Evolutionary conservation across 1,140 invertebrate genomes (phyloP), one percentile per base, ranked within the genome.

Genomic region (Drosophila elegans): DNA sequence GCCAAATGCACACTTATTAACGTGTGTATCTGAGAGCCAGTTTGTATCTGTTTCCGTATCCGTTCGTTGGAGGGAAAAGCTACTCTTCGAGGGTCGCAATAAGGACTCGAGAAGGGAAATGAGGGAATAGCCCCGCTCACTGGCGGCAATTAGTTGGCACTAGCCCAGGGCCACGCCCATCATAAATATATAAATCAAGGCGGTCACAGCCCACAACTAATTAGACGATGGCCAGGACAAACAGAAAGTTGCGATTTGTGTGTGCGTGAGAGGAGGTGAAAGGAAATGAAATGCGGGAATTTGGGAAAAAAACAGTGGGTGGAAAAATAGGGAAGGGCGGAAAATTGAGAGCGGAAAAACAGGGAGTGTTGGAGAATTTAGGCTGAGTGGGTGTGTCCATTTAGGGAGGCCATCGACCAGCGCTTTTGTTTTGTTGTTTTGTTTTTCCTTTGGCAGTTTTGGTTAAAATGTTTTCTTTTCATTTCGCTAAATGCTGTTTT

Each of bases 171-270:
- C 67, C 78, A 81, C 78, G 59, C 78, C 78, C 67, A 61, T 36
- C 59, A 63, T 55, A 80, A 64, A 66, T 62, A 76, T 66, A 75
- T 75, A 75, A 75, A 75, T 75, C 73, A 75, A 66, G 62, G 45
- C 53, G 52, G 72, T 11, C 48, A 56, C 60, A 25, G 72, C 72
- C 73, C 61, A 67, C 72, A 75, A 74, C 61, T 75, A 59, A 75
- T 75, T 75, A 75, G 60, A 38, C 42, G 36, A 63, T 54, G 57
- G 48, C 34, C 55, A 27, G 44, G 71, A 36, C 53, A 51, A 73
- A 73, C 45, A 52, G 51, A 74, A 36, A 55, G 48, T 61, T 75
- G 53, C 78, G 78, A 80, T 80, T 80, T 76, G 64, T 72, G 54
- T 42, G 46, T 27, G 61, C 61, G 63, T 56, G 32, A 27, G 46